Base-by-base conservation (phyloP, 2,888 invertebrate species). In the Drosophila austrosaltans region DNA sequence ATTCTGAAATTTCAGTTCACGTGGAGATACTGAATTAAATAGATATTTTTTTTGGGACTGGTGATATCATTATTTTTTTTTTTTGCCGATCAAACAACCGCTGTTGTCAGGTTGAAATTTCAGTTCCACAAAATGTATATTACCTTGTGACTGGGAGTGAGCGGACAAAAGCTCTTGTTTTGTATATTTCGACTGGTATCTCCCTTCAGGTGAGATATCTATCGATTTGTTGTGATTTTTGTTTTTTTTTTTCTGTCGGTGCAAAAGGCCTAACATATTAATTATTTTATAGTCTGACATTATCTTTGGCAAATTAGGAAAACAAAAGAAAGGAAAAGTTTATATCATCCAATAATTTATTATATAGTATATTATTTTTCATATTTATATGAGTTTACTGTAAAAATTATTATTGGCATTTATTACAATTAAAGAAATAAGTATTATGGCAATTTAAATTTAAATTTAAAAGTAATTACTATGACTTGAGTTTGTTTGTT, bases 391-490 rank as follows among this genome's bases (percentile, higher is more conserved):
- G 1, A 16, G 30, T 57, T 79, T 81, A 77, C 74, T 80, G 76
- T 85, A 81, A 70, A 83, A 77, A 76, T 78, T 71, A 76, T 79
- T 59, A 69, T 70, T 61, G 66, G 56, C 69, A 75, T 74, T 76
- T 62, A 76, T 72, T 75, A 57, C 61, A 76, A 63, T 36, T n/a
- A 30, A 30, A n/a, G n/a, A 54, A 16, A 30, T 30, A 63, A 72
- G 60, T 69, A 69, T 75, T 73, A 69, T 73, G 42, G 69, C 65
- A 42, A 25, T 71, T 72, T 76, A 66, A 66, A 70, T 76, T 70
- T 78, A 77, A 77, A 71, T 79, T 80, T 82, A 79, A 82, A 76
- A 76, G 87, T 85, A 85, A 85, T 85, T 85, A 85, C 85, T 85
- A 85, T 85, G 85, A 85, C 85, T 85, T 87, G 82, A 84, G 77